Percentiles rank a stretch among this genome's conserved stretches.
Conservation (phyloP, 2,888 invertebrate genomes). For the Limnephilus auricula region DNA sequence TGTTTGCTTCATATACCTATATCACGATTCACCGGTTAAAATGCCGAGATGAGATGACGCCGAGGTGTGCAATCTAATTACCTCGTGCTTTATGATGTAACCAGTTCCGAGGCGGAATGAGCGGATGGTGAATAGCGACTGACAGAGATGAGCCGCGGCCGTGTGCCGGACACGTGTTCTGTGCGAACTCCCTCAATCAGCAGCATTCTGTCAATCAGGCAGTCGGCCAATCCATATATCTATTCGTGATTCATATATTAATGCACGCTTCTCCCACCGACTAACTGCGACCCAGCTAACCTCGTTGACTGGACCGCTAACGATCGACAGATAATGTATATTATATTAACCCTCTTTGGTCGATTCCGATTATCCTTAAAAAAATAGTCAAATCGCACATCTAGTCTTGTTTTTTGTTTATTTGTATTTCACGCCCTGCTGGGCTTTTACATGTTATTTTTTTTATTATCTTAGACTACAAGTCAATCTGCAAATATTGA, state of each 20-base stretch:
- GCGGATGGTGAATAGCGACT: not conserved
- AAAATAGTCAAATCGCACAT: not conserved
- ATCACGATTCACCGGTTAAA: conserved; percentile 14
- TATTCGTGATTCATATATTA: not conserved
- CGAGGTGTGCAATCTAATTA: not conserved
- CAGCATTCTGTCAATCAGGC: not conserved
- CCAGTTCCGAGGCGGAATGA: not conserved
- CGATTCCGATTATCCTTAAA: not conserved
- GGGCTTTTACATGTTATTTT: too few species aligned
- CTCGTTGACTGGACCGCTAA: not conserved
- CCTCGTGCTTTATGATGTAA: not conserved
- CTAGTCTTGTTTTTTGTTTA: too few species aligned
- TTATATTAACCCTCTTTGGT: not conserved
- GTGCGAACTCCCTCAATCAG: not conserved
- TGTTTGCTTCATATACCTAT: not conserved
- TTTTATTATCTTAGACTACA: too few species aligned
- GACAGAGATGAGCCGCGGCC: not conserved
- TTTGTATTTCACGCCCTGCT: too few species aligned
- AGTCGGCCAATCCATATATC: not conserved
- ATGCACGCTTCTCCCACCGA: not conserved
- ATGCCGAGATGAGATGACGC: not conserved
- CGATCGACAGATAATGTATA: not conserved
- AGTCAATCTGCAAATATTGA: too few species aligned
- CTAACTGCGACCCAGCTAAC: not conserved
- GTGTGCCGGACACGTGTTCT: conserved; percentile 27